Conservation (phyloP, 2,888 invertebrate genomes). For the Piscicola geometra region DNA sequence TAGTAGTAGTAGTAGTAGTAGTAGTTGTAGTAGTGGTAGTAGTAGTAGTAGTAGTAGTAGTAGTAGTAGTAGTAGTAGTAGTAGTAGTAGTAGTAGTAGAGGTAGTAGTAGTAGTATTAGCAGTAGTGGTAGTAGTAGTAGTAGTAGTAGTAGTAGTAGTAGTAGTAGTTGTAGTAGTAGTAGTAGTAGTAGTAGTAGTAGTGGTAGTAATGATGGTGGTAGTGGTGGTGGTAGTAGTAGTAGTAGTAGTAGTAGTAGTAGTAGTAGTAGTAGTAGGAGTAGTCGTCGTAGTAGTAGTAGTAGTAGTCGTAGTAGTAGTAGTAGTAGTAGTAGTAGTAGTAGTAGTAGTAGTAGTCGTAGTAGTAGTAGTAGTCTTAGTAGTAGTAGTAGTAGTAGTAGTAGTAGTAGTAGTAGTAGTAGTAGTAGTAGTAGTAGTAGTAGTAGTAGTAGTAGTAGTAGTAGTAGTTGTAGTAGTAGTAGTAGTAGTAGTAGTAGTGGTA, state of each 20-base stretch:
- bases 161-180: not conserved
- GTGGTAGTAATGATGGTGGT: not conserved
- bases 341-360: too few species aligned
- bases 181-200: not conserved
- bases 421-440: constrained; percentile 11
- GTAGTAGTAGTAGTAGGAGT: too few species aligned
- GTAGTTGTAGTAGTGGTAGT: not conserved
- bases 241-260: not conserved
- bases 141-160: constrained; percentile 8
- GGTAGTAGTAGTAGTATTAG: too few species aligned
- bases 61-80: not conserved
- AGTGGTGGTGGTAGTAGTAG: not conserved
- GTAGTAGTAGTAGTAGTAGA: constrained; percentile 6
- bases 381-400: too few species aligned
- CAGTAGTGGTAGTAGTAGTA: too few species aligned
- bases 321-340: too few species aligned
- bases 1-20: too few species aligned
- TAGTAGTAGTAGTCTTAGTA: too few species aligned
- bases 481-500: too few species aligned
- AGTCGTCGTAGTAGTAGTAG: too few species aligned
- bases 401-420: not conserved
- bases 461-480: too few species aligned
- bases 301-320: too few species aligned
- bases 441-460: not conserved
- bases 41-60: not conserved